Evolutionary conservation across 2,797 vertebrate species (phyloP).

Genomic region (Enteromius radiatus): DNA sequence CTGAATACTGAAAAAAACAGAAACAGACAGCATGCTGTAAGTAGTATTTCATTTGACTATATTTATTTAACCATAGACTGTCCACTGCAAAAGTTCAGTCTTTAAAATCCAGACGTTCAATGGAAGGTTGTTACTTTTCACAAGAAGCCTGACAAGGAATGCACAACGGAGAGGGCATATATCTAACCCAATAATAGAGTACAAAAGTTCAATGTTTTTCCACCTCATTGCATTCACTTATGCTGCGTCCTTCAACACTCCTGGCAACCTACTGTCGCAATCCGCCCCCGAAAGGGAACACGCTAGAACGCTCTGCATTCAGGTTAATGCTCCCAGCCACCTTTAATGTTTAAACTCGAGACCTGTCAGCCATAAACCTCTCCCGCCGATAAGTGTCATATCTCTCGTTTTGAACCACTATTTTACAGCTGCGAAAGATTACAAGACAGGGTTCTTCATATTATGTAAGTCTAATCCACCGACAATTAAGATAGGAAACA

Average conservation of each 20-base stretch:
- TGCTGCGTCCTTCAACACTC: constrained; percentile 41
- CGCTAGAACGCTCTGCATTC: constrained; percentile 52
- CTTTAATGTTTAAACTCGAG: constrained; percentile 43
- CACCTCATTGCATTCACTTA: constrained; percentile 35
- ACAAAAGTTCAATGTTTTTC: constrained; percentile 49
- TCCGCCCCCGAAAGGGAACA: constrained; percentile 24
- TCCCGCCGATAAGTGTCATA: constrained; percentile 31
- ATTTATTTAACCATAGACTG: background rate
- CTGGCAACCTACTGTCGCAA: constrained; percentile 31
- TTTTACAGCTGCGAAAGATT: constrained; percentile 40
- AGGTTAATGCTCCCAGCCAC: constrained; percentile 54
- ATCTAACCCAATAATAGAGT: constrained; percentile 25
- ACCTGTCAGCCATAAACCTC: constrained; percentile 38
- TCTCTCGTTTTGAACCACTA: constrained; percentile 37
- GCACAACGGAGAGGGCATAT: background rate
- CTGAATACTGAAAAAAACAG: background rate
- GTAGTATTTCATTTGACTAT: background rate
- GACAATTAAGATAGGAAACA: constrained; percentile 43
- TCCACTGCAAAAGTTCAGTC: background rate
- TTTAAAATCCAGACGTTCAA: background rate
- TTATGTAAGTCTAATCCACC: constrained; percentile 28
- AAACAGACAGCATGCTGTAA: background rate
- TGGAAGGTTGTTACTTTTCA: background rate
- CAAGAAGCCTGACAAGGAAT: background rate
- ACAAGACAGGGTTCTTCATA: background rate